A percentile compares a stretch with the other conserved stretches of the same genome.
Conservation (phyloP, 1,140 invertebrate species). For the Forficula auricularia region DNA sequence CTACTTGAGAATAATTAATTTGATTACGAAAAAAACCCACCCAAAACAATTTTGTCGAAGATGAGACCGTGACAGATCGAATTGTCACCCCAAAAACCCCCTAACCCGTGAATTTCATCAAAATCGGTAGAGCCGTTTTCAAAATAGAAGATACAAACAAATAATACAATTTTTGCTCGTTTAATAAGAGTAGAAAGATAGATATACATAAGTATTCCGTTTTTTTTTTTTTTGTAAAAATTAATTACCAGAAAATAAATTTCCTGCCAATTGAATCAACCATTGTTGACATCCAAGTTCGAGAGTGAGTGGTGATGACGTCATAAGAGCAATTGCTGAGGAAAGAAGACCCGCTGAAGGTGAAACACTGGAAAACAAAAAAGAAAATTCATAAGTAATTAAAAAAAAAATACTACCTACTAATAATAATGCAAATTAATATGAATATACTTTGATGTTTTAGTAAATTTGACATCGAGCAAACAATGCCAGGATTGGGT, state of each 20-base stretch:
- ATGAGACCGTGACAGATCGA: too few species aligned
- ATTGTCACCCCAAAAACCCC: too few species aligned
- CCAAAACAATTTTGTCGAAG: too few species aligned
- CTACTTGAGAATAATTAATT: too few species aligned
- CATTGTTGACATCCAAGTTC: constrained; percentile 45
- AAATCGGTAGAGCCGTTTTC: too few species aligned
- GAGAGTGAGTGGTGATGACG: constrained; percentile 35
- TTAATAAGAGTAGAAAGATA: too few species aligned
- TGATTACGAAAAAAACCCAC: too few species aligned
- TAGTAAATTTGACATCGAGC: not conserved
- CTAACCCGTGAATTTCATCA: too few species aligned
- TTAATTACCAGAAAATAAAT: constrained; percentile 39
- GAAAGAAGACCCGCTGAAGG: constrained; percentile 8
- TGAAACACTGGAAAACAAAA: not conserved
- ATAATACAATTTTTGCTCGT: too few species aligned
- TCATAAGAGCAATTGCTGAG: constrained; percentile 24
- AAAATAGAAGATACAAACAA: too few species aligned
- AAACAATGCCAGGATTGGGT: constrained; percentile 32
- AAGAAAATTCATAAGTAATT: not conserved
- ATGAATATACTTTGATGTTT: not conserved
- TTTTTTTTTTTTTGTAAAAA: not conserved
- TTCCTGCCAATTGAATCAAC: constrained; percentile 39
- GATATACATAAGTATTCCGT: not conserved
- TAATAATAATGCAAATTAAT: not conserved
- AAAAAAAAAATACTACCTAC: not conserved